A percentile compares a stretch with the other conserved stretches of the same genome.
Conservation (phyloP, 2,113 vertebrate genomes). For the Cynopterus brachyotis region DNA sequence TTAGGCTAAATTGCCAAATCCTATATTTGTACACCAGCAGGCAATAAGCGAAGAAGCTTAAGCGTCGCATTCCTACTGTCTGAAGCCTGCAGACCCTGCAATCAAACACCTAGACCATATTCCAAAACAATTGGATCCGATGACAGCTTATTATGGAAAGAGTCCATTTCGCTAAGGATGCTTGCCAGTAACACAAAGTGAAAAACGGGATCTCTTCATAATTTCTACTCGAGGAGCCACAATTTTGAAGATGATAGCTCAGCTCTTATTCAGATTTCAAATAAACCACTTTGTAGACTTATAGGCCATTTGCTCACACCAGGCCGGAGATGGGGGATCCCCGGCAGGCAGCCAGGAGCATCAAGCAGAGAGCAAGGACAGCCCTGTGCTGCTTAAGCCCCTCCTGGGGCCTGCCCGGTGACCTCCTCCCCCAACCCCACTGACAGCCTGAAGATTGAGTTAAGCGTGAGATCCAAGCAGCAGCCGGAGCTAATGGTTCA, state of each 20-base stretch:
- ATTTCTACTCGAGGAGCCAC: conserved; percentile 54
- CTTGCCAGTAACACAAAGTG: conserved; percentile 63
- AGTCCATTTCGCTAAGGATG: conserved; percentile 50
- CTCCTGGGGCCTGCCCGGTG: background rate
- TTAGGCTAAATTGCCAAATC: conserved; percentile 71
- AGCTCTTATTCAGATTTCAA: conserved; percentile 70
- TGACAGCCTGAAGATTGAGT: conserved; percentile 21
- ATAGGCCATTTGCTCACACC: conserved; percentile 1
- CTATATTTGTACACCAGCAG: conserved; percentile 72
- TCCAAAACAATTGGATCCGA: conserved; percentile 69
- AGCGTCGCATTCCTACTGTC: conserved; percentile 66
- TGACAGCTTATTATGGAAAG: conserved; percentile 66
- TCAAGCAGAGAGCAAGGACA: background rate
- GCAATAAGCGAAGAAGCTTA: conserved; percentile 76
- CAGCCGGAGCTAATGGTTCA: background rate
- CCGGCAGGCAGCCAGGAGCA: background rate
- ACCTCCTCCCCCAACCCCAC: background rate
- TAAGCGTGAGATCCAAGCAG: conserved; percentile 8
- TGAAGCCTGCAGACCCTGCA: conserved; percentile 74
- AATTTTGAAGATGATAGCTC: conserved; percentile 64
- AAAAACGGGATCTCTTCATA: conserved; percentile 58
- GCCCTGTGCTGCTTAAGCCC: background rate
- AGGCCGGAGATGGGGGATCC: background rate
- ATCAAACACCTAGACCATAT: conserved; percentile 69
- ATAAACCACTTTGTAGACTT: conserved; percentile 47